phyloP scores from a whole-genome alignment of 2,113 vertebrate species.

The Pelodiscus sinensis region DNA sequence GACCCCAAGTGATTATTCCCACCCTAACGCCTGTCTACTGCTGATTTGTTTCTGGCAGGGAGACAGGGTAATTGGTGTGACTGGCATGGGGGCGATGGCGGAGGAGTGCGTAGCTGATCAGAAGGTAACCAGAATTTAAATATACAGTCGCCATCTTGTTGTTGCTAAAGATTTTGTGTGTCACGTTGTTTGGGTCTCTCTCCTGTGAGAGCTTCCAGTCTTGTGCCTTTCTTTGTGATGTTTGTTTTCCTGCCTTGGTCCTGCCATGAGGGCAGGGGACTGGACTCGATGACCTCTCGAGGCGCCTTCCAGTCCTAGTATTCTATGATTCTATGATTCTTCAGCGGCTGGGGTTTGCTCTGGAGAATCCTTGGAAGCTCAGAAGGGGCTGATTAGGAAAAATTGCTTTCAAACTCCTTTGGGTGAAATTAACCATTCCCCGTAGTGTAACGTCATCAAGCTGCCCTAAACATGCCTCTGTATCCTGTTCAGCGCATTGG shows the following conservation, averaged over 20 bases:
- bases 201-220: fast-evolving
- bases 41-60: constrained; percentile 49
- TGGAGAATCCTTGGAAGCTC: not conserved
- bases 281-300: too few relatives aligned
- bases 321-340: too few relatives aligned
- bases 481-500: not conserved
- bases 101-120: constrained; percentile 36
- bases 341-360: too few relatives aligned
- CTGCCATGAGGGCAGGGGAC: too few relatives aligned
- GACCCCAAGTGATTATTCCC: fast-evolving
- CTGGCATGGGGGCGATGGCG: not conserved
- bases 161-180: not conserved
- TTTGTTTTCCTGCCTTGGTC: not conserved
- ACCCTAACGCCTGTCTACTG: not conserved
- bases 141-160: not conserved
- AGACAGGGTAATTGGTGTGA: constrained; percentile 37
- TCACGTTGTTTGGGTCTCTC: not conserved
- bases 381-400: not conserved
- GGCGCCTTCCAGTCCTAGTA: too few relatives aligned
- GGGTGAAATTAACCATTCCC: not conserved
- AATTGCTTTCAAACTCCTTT: not conserved
- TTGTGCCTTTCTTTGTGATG: fast-evolving
- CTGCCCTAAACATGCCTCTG: not conserved
- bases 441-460: not conserved
- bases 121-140: constrained; percentile 39